Evolutionary conservation across 2,888 invertebrate species (phyloP).

Genomic region (Carterocephalus palaemon): DNA sequence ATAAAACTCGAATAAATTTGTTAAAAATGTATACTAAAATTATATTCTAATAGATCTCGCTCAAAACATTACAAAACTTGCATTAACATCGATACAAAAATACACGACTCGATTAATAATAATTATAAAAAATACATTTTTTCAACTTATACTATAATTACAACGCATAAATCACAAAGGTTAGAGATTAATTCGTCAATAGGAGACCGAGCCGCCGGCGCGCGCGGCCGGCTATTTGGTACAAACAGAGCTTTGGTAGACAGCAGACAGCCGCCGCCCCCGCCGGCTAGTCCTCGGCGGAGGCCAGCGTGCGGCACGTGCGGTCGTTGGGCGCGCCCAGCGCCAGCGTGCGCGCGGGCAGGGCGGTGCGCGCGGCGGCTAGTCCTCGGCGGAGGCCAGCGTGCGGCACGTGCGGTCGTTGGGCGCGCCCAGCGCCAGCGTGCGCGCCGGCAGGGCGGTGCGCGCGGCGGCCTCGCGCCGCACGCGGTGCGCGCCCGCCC

Average conservation of each 20-base stretch:
- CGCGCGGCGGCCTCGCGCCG: conserved; percentile 29
- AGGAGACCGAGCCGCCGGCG: neutral
- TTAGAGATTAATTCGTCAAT: neutral
- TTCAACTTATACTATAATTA: neutral
- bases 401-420: conserved; percentile 52
- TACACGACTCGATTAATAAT: too few relatives aligned
- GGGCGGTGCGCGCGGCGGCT: conserved; percentile 8
- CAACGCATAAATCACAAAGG: neutral
- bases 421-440: conserved; percentile 47
- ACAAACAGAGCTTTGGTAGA: neutral
- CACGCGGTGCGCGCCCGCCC: conserved; percentile 26
- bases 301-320: neutral
- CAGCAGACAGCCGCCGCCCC: neutral
- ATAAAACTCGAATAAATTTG: too few relatives aligned
- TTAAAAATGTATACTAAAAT: too few relatives aligned
- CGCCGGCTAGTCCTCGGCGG: neutral
- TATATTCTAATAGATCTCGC: too few relatives aligned
- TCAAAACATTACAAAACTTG: too few relatives aligned
- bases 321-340: conserved; percentile 4
- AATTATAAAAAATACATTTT: too few relatives aligned
- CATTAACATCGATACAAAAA: too few relatives aligned
- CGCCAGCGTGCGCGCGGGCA: conserved; percentile 9
- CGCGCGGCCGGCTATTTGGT: neutral
- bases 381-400: conserved; percentile 36
- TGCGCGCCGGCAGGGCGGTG: conserved; percentile 34